Evolutionary conservation across 2,888 invertebrate species (phyloP), one percentile per base, ranked within the genome.

Genomic region (Glaucopsyche alexis): DNA sequence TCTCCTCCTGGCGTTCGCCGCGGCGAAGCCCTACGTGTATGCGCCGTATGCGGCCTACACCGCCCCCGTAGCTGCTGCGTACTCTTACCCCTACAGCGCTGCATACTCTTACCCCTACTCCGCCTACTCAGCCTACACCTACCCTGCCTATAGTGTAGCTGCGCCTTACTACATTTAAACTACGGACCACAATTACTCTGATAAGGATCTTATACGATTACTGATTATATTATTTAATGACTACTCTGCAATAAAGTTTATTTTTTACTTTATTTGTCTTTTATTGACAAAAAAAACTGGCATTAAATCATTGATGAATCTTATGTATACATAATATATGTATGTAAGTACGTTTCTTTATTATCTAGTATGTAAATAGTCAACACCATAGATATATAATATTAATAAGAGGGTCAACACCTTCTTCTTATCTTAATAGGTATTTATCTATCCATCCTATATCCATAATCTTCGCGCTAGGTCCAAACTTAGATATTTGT

Each of bases 1-100:
- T 81, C 84, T 94, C 79, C 83, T 94, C 16, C 49, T 72, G 90
- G 94, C 94, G 65, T 82, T 85, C 77, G 83, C 84, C 66, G 75
- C 81, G 74, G 86, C 86, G 76, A 85, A 85, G 79, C 86, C 86
- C 13, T 77, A 83, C 78, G 81, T 84, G 76, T 81, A 84, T 78
- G 78, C 86, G 11, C 81, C 87, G 4, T 84, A 84, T 19, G 81
- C 84, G 7, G 83, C 83, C 7, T 84, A 84, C 79, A 77, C 85
- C 16, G 79, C 86, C 2, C 83, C 83, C 9, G 60, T 81, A 11
- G 84, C 84, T 42, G 81, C 82, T n/a, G 81, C 82, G 0, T 83
- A 83, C 78, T 80, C 83, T 1, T 81, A 83, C 0, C 82, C 83
- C 0, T 80, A 82, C 55, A 55, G 55, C 16, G 55, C 55, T 55